Evolutionary conservation across 2,888 invertebrate species (phyloP).

Genomic region (Lasius fuliginosus): DNA sequence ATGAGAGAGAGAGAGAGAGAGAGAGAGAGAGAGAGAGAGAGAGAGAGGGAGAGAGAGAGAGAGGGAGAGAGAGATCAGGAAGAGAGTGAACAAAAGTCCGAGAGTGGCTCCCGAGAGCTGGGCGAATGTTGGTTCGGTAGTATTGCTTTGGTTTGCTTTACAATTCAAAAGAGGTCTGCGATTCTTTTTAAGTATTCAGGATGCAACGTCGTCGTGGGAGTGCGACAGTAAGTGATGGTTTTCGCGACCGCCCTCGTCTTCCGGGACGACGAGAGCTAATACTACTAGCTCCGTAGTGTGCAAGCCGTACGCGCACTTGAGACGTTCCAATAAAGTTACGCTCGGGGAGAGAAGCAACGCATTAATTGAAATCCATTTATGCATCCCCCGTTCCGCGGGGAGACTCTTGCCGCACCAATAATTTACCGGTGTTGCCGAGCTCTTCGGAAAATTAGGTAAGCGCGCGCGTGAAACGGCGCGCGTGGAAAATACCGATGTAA

Average conservation of each 20-base stretch:
- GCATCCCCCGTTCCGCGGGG: slow-evolving; percentile 25
- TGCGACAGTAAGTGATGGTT: slow-evolving; percentile 70
- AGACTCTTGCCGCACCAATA: slow-evolving; percentile 10
- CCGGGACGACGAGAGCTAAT: slow-evolving; percentile 16
- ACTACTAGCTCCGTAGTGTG: slow-evolving; percentile 7
- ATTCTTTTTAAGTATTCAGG: slow-evolving; percentile 79
- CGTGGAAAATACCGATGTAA: neutral
- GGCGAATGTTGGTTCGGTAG: slow-evolving; percentile 57
- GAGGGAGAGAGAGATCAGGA: neutral
- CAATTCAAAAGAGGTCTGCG: slow-evolving; percentile 80
- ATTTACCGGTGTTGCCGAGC: slow-evolving; percentile 28
- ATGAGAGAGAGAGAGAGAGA: neutral
- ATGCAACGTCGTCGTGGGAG: slow-evolving; percentile 70
- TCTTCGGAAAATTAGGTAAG: slow-evolving; percentile 32
- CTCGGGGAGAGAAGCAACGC: slow-evolving; percentile 34
- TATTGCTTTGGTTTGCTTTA: slow-evolving; percentile 81
- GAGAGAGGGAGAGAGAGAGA: neutral
- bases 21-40: neutral
- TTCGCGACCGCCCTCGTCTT: slow-evolving; percentile 54
- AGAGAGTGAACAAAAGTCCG: slow-evolving; percentile 47
- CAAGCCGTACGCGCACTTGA: slow-evolving; percentile 36
- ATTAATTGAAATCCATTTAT: slow-evolving; percentile 57
- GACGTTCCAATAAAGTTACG: slow-evolving; percentile 56
- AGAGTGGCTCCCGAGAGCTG: slow-evolving; percentile 38
- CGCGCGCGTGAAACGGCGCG: neutral